Evolutionary conservation across 1,140 invertebrate genomes (phyloP).

Genomic region (Drosophila sp.): DNA sequence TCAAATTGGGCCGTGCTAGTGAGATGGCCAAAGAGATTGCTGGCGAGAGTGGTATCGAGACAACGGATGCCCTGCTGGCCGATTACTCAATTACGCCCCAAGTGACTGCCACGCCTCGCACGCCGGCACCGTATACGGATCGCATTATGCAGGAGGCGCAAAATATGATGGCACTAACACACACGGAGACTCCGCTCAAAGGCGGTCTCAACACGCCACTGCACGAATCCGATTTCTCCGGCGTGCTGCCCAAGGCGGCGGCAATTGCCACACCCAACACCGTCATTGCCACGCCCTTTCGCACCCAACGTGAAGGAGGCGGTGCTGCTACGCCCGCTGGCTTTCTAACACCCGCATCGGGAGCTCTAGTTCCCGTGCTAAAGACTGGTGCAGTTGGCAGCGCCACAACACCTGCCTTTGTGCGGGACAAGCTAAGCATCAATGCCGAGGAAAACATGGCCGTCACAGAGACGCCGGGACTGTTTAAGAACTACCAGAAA

Average conservation of each 20-base stretch:
- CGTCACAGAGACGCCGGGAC: conserved; percentile 88
- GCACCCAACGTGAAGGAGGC: conserved; percentile 84
- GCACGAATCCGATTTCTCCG: conserved; percentile 94
- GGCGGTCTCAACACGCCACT: conserved; percentile 97
- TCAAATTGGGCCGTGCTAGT: conserved; percentile 97
- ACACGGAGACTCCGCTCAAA: conserved; percentile 98
- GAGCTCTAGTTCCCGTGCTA: conserved; percentile 82
- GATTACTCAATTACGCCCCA: conserved; percentile 96
- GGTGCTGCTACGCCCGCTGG: conserved; percentile 84
- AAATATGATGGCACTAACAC: conserved; percentile 98
- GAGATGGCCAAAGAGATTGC: conserved; percentile 97
- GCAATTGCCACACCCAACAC: conserved; percentile 96
- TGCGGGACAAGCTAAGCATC: conserved; percentile 97
- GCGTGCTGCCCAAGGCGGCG: conserved; percentile 91
- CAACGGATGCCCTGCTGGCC: conserved; percentile 94
- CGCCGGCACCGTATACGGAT: conserved; percentile 91
- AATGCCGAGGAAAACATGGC: conserved; percentile 94
- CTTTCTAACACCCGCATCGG: conserved; percentile 85
- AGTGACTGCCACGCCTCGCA: conserved; percentile 92
- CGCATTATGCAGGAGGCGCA: conserved; percentile 96
- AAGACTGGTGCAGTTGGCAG: conserved; percentile 42
- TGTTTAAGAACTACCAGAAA: conserved; percentile 88
- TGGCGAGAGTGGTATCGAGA: conserved; percentile 91
- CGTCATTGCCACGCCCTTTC: conserved; percentile 96
- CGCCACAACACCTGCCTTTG: conserved; percentile 83